A percentile compares a stretch with the other conserved stretches of the same genome.
Evolutionary conservation across 2,797 vertebrate species (phyloP).

Genomic region (Notamacropus eugenii): DNA sequence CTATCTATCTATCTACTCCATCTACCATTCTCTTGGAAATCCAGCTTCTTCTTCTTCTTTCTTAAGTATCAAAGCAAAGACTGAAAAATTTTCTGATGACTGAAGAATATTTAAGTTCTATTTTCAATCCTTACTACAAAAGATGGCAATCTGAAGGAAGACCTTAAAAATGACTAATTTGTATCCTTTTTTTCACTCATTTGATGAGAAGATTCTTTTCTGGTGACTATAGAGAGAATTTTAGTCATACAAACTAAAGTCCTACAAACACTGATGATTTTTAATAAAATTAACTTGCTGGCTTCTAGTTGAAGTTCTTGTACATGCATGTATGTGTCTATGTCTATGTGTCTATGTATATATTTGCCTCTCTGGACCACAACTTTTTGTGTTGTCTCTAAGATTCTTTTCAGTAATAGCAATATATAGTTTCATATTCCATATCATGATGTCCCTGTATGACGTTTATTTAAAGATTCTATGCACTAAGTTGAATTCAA

Average conservation of each 20-base stretch:
- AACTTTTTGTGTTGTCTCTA: not conserved
- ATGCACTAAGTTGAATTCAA: not conserved
- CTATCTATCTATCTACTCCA: not conserved
- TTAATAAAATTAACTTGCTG: not conserved
- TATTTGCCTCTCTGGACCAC: not conserved
- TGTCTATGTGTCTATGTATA: not conserved
- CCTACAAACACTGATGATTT: not conserved
- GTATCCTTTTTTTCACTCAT: not conserved
- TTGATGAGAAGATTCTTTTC: not conserved
- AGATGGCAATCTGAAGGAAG: not conserved
- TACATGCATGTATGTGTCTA: not conserved
- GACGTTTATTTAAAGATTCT: not conserved
- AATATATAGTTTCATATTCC: not conserved
- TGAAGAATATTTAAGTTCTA: not conserved
- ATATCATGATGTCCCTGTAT: not conserved
- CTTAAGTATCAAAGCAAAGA: not conserved
- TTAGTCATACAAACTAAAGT: not conserved
- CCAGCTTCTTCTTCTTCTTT: not conserved
- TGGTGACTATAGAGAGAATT: not conserved
- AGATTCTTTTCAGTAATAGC: not conserved
- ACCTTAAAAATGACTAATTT: not conserved
- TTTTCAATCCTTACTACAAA: not conserved
- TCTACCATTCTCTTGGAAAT: not conserved
- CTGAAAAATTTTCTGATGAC: not conserved
- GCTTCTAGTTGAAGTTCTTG: not conserved